phyloP scores from a whole-genome alignment of 37 sponge, comb jelly and placozoan genomes.

The Oscarella lobularis region DNA sequence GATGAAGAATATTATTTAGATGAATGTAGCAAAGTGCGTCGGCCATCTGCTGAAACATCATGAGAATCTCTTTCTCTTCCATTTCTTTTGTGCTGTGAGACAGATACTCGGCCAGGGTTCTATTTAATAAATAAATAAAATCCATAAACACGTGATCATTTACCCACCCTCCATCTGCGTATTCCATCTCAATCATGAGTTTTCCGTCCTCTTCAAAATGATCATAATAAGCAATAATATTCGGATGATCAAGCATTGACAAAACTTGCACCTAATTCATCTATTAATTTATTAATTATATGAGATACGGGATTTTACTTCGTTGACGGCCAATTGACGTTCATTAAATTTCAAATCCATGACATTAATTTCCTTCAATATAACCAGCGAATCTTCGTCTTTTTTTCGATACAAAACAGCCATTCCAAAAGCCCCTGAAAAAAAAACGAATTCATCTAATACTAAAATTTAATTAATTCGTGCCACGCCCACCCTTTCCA shows the following conservation, averaged over 20 bases:
- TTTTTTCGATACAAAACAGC: conserved; percentile 88
- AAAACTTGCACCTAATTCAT: conserved; percentile 57
- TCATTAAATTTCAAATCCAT: conserved; percentile 66
- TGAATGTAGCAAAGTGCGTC: conserved; percentile 85
- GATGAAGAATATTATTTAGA: conserved; percentile 77
- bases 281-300: not conserved
- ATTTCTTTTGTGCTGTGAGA: conserved; percentile 28
- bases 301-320: conserved; percentile 23
- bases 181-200: conserved; percentile 99
- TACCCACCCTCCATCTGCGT: conserved; percentile 93
- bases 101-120: conserved; percentile 80
- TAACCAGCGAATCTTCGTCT: conserved; percentile 83
- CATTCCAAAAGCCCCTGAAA: conserved; percentile 80
- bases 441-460: not conserved
- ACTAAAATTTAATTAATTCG: not conserved
- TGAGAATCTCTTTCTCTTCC: conserved; percentile 60
- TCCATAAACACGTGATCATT: not conserved
- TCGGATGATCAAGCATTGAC: conserved; percentile 80
- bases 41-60: conserved; percentile 85
- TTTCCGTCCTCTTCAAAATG: conserved; percentile 94
- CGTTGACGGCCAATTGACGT: conserved; percentile 58
- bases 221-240: conserved; percentile 95
- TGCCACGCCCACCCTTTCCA: not conserved
- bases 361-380: conserved; percentile 87
- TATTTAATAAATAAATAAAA: conserved; percentile 7